Conservation (phyloP, 1,140 invertebrate genomes). For the Coenobita brevimanus region DNA sequence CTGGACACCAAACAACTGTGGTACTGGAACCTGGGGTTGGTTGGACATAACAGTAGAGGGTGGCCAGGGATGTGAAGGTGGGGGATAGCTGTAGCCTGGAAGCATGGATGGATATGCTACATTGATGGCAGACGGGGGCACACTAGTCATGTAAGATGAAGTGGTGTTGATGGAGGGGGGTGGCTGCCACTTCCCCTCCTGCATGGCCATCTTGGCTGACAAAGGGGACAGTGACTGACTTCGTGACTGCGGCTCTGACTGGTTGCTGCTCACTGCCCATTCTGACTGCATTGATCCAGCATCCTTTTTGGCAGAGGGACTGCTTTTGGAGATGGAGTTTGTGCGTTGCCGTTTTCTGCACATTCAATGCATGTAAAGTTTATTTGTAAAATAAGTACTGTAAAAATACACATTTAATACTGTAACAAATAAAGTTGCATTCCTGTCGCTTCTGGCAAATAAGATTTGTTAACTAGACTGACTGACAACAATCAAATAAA, state of each 20-base stretch:
- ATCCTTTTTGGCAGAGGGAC: constrained; percentile 4
- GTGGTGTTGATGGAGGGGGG: constrained; percentile 28
- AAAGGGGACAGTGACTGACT: constrained; percentile 44
- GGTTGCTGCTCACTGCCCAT: neutral
- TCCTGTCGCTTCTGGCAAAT: no score
- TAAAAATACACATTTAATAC: no score
- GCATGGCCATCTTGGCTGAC: constrained; percentile 22
- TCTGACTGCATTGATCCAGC: neutral
- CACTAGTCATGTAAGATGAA: neutral
- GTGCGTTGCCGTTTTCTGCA: constrained; percentile 12
- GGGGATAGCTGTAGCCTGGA: constrained; percentile 12
- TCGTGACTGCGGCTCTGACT: neutral
- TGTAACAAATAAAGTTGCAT: no score
- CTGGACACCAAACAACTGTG: no score
- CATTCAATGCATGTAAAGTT: neutral
- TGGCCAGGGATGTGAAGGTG: neutral
- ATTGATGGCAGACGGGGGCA: neutral
- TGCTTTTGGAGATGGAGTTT: constrained; percentile 10
- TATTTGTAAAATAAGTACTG: no score
- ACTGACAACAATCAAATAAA: no score
- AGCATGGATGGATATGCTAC: constrained; percentile 1
- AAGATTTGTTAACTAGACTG: no score
- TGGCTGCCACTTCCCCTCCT: constrained; percentile 45
- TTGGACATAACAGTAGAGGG: neutral
- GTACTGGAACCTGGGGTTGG: no score